phyloP scores from a whole-genome alignment of 2,888 invertebrate species.

The Platypus cylindrus region DNA sequence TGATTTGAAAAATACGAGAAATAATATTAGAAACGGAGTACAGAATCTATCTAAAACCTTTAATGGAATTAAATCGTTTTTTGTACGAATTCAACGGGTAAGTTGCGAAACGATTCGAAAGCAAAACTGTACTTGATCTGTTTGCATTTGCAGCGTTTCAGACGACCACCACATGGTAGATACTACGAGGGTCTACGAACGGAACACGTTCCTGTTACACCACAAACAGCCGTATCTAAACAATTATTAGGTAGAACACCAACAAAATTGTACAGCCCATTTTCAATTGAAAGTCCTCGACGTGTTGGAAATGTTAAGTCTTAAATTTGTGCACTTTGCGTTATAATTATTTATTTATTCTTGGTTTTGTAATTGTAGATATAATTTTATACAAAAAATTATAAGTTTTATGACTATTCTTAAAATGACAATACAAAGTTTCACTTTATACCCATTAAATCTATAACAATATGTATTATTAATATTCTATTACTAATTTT shows the following conservation, averaged over 20 bases:
- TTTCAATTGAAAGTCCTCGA: conserved; percentile 66
- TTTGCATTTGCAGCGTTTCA: conserved; percentile 35
- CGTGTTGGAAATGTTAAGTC: too few relatives aligned
- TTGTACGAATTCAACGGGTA: conserved; percentile 57
- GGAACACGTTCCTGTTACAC: conserved; percentile 42
- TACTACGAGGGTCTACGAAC: too few relatives aligned
- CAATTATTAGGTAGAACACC: conserved; percentile 51
- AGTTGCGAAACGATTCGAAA: conserved; percentile 1
- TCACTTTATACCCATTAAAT: too few relatives aligned
- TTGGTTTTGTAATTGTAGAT: too few relatives aligned
- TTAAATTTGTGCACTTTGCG: too few relatives aligned
- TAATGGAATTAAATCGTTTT: conserved; percentile 49
- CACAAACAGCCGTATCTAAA: conserved; percentile 34
- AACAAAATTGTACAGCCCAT: conserved; percentile 62
- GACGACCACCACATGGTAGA: conserved; percentile 42
- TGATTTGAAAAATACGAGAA: conserved; percentile 47
- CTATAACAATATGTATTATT: too few relatives aligned
- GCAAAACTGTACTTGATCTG: not conserved
- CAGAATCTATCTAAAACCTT: conserved; percentile 56
- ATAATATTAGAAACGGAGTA: conserved; percentile 50
- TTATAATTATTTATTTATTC: too few relatives aligned
- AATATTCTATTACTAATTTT: too few relatives aligned
- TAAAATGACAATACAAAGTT: too few relatives aligned
- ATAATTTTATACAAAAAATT: too few relatives aligned
- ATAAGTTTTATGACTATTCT: too few relatives aligned